Conservation (phyloP, 2,888 invertebrate species). For the Zeuzera pyrina region DNA sequence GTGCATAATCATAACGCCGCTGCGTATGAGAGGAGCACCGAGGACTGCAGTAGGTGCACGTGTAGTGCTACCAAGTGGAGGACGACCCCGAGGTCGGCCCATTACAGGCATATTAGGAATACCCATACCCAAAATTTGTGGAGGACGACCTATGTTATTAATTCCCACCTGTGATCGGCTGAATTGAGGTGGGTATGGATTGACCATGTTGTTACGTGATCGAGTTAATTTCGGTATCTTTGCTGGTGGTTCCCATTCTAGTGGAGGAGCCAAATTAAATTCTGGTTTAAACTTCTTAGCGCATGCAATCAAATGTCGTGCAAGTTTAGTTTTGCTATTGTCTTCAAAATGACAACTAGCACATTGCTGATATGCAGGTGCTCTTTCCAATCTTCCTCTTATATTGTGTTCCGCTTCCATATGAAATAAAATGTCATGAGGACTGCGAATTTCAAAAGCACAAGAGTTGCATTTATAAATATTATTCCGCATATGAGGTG, state of each 20-base stretch:
- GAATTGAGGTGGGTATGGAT: slow-evolving; percentile 60
- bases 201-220: slow-evolving; percentile 54
- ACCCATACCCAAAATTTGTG: slow-evolving; percentile 37
- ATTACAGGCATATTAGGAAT: slow-evolving; percentile 42
- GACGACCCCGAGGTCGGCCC: slow-evolving; percentile 63
- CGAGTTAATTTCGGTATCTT: slow-evolving; percentile 84
- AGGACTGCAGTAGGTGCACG: slow-evolving; percentile 40
- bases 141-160: slow-evolving; percentile 52
- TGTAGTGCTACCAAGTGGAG: slow-evolving; percentile 32
- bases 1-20: slow-evolving; percentile 81
- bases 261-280: slow-evolving; percentile 87
- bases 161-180: slow-evolving; percentile 64
- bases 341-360: slow-evolving; percentile 96
- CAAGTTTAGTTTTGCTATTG: slow-evolving; percentile 93
- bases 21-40: slow-evolving; percentile 62
- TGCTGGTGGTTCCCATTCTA: slow-evolving; percentile 95
- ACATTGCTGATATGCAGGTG: slow-evolving; percentile 93
- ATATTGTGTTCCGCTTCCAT: slow-evolving; percentile 95
- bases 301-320: slow-evolving; percentile 91
- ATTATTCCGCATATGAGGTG: slow-evolving; percentile 92
- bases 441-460: slow-evolving; percentile 86
- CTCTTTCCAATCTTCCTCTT: slow-evolving; percentile 89
- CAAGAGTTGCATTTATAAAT: slow-evolving; percentile 92
- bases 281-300: slow-evolving; percentile 93
- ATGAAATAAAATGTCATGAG: slow-evolving; percentile 92